Conservation (phyloP, 2,888 invertebrate genomes). For the Heliothis peltigera region DNA sequence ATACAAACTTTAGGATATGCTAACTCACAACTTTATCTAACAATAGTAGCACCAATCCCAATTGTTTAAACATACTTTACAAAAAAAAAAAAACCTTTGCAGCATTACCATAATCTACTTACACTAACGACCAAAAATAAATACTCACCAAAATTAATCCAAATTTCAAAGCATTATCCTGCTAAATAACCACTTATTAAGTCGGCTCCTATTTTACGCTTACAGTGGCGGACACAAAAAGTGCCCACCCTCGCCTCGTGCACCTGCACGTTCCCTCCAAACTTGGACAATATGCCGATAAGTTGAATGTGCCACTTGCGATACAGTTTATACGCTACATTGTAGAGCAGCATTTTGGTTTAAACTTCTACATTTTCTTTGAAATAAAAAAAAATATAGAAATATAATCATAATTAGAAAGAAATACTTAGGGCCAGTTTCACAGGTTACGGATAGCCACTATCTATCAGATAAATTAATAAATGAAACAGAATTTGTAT, state of each 20-base stretch:
- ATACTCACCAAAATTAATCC: slow-evolving; percentile 73
- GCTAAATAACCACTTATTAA: slow-evolving; percentile 85
- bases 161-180: slow-evolving; percentile 72
- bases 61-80: neutral
- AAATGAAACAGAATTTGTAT: too few species aligned
- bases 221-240: slow-evolving; percentile 81
- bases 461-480: too few species aligned
- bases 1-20: too few species aligned
- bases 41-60: neutral
- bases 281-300: slow-evolving; percentile 79
- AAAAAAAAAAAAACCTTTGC: slow-evolving; percentile 2
- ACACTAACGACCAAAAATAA: slow-evolving; percentile 61
- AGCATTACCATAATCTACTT: slow-evolving; percentile 64
- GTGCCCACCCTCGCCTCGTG: slow-evolving; percentile 82
- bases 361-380: neutral
- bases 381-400: neutral
- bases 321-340: slow-evolving; percentile 47
- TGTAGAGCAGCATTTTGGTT: slow-evolving; percentile 49
- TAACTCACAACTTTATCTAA: too few species aligned
- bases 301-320: slow-evolving; percentile 72
- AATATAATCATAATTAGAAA: too few species aligned
- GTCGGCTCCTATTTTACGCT: slow-evolving; percentile 84
- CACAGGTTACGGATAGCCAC: too few species aligned
- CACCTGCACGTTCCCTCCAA: slow-evolving; percentile 86
- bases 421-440: too few species aligned